Base-by-base conservation (phyloP, 2,888 invertebrate genomes). In the Cephalotes varians region DNA sequence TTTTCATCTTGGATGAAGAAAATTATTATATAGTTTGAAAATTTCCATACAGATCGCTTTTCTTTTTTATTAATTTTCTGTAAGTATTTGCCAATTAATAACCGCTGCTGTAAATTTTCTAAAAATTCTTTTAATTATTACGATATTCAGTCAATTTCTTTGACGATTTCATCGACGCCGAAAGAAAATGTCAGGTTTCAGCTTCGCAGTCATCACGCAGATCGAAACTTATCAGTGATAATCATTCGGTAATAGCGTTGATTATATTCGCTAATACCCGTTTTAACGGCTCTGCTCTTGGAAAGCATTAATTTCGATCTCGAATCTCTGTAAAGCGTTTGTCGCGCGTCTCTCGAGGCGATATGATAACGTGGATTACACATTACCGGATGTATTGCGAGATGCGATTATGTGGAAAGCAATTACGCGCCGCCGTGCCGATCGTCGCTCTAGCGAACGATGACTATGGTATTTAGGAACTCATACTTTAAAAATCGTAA, bases 231-330 rank as follows among this genome's bases (percentile, higher is more conserved):
- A 44, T 62, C 44, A 34, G 25, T 58, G 40, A 58, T 62, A 47
- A 60, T 74, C 47, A 47, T n/a, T 62, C 62, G 15, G 31, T 74
- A 74, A 74, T 62, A 60, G 44, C 47, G 21, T 56, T 47, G 31
- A 74, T 74, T 74, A 47, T 62, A 62, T 34, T 62, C 62, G 73
- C 21, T 74, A 74, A 74, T 74, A 62, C 31, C 47, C 62, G 10
- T 74, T 62, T 62, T 60, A 74, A 62, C 21, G 28, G 31, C 21
- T 21, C 12, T n/a, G 62, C 44, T 62, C 73, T 74, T 47, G 21
- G 47, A 44, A 60, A 47, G 62, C 62, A 62, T 74, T 47, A 74
- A 74, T 44, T 62, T 74, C 62, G 73, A 74, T 74, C 62, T 62
- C 31, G 21, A 44, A 44, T 73, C 60, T 58, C 58, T 60, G 60